These are phyloP conservation scores for Ormyrus nitidulus DNA, from an alignment of 2,888 invertebrate genomes.

Conservation along the genomic window DNA sequence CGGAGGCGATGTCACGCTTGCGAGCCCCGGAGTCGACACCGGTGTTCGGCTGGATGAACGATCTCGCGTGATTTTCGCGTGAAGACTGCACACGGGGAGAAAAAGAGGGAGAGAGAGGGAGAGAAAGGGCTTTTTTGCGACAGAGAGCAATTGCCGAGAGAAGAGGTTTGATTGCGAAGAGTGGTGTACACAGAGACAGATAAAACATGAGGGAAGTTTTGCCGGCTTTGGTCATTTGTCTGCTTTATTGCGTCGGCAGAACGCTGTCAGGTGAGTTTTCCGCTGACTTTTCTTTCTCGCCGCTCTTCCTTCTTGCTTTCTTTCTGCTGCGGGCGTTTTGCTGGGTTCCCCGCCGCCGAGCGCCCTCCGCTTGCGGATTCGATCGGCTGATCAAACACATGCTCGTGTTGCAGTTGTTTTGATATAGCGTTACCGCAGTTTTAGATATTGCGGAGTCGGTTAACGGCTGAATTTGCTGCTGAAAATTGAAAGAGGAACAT, in stretches of 20 bases:
- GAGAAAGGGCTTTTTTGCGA: no score
- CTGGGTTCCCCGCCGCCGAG: not conserved
- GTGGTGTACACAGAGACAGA: slow-evolving; percentile 38
- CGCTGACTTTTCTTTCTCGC: not conserved
- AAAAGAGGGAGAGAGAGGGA: no score
- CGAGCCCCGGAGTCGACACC: not conserved
- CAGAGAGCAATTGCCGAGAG: no score
- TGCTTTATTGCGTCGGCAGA: slow-evolving; percentile 60
- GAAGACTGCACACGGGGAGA: not conserved
- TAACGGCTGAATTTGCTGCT: no score
- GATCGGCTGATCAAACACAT: slow-evolving; percentile 46
- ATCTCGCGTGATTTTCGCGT: not conserved
- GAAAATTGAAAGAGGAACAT: not conserved
- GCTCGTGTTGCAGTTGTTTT: slow-evolving; percentile 46
- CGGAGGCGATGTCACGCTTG: slow-evolving; percentile 45
- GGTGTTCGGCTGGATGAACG: not conserved
- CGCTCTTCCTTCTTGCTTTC: not conserved
- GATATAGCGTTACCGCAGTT: slow-evolving; percentile 39
- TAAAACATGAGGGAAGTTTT: slow-evolving; percentile 59
- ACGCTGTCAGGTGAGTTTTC: slow-evolving; percentile 62
- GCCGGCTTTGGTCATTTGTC: slow-evolving; percentile 58
- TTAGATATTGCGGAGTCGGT: no score
- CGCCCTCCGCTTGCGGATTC: not conserved
- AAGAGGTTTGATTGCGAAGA: no score
- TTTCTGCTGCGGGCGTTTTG: not conserved